phyloP scores from a whole-genome alignment of 2,888 invertebrate genomes.

The Eulithis testata region DNA sequence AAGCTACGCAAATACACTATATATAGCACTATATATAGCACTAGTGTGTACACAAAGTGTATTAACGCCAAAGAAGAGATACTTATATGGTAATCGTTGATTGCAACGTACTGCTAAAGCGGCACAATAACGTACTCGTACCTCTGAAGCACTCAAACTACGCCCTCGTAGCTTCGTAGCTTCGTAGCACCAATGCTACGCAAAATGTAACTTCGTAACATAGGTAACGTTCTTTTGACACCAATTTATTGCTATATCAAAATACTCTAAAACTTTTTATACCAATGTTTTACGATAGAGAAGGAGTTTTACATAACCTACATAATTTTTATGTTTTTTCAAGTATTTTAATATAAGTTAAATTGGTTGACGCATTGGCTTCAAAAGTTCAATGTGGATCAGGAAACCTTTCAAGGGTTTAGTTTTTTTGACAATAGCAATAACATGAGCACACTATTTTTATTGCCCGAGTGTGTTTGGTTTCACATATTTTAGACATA shows the following conservation, averaged over 20 bases:
- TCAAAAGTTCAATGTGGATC: not conserved
- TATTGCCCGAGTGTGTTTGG: not conserved
- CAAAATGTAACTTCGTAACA: not conserved
- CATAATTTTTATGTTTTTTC: not conserved
- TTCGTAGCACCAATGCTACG: conserved; percentile 10
- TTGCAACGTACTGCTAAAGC: too few species aligned
- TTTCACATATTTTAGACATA: not conserved
- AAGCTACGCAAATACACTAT: too few species aligned
- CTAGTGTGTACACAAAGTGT: too few species aligned
- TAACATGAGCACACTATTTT: not conserved
- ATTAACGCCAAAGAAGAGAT: too few species aligned
- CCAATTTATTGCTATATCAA: too few species aligned
- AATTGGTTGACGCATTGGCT: not conserved
- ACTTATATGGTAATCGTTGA: too few species aligned
- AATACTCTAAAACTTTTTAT: too few species aligned
- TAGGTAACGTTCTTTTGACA: not conserved
- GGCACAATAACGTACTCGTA: too few species aligned
- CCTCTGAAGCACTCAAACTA: conserved; percentile 8
- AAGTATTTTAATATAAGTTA: not conserved
- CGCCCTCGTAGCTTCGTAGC: conserved; percentile 24
- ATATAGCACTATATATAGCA: too few species aligned
- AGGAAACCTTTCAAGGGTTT: not conserved
- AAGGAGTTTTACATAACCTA: too few species aligned
- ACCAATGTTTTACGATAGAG: too few species aligned
- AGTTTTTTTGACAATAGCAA: not conserved